Evolutionary conservation across 2,888 invertebrate species (phyloP).

Genomic region (Halocaridina rubra): DNA sequence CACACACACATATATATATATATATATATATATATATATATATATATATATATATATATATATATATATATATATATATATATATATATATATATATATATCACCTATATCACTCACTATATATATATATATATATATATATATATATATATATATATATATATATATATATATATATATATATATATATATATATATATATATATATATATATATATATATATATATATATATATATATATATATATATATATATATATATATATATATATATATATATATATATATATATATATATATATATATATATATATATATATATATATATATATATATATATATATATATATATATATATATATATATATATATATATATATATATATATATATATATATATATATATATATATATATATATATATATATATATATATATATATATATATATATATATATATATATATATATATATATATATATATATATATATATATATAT

Average conservation of each 20-base stretch:
- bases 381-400: background rate
- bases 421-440: background rate
- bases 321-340: background rate
- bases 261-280: background rate
- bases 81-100: too few species aligned
- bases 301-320: background rate
- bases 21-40: too few species aligned
- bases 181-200: slow-evolving; percentile 6
- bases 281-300: background rate
- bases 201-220: background rate
- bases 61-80: too few species aligned
- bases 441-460: background rate
- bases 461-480: slow-evolving; percentile 3
- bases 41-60: too few species aligned
- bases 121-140: background rate
- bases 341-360: background rate
- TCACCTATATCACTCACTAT: too few species aligned
- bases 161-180: background rate
- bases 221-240: background rate
- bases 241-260: background rate
- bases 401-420: background rate
- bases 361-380: background rate
- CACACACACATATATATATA: too few species aligned
- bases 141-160: background rate
- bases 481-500: background rate